Base-by-base conservation (phyloP, 2,113 vertebrate species). In the Aptenodytes patagonicus region DNA sequence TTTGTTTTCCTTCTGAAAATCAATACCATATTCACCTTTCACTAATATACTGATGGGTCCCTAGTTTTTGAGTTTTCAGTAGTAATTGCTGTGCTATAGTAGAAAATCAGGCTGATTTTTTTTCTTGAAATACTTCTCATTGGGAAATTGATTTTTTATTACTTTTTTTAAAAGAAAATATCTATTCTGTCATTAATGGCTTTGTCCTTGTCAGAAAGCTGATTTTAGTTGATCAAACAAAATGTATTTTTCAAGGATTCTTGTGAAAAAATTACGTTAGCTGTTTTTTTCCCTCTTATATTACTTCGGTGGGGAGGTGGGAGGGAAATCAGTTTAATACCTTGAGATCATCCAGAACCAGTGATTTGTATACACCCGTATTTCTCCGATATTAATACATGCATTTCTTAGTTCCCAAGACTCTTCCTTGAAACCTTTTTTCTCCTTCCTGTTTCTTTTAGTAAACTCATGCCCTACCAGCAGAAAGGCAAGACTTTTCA, bases 1-100 rank as follows among this genome's bases (percentile, higher is more conserved):
- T 94, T 61, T 84, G 25, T 94, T 89, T 93, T 80, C 31, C 51
- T 90, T 92, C 69, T 80, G 32, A 61, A 90, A 95, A 92, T 81
- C 32, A 68, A 61, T 93, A 47, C n/a, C 8, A 34, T 73, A 71
- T 78, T 81, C 42, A 90, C 80, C 24, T 92, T 86, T 89, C 82
- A 75, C 22, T 92, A 86, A 93, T 93, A 61, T 55, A 66, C 58
- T 87, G 51, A 66, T 88, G 21, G 36, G 14, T 81, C 58, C 28
- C 49, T 72, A 32, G 28, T 2, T 93, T 85, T 80, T 90, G 40
- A 51, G 79, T 58, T 94, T 93, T 62, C 9, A 7, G 49, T 58
- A 77, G 38, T 62, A 96, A 75, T 64, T 94, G 44, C 32, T 49
- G 62, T 66, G 40, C 34, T 85, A 11, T 26, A 78, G n/a, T 25